phyloP scores from a whole-genome alignment of 2,113 vertebrate genomes.

The Pterocles gutturalis region DNA sequence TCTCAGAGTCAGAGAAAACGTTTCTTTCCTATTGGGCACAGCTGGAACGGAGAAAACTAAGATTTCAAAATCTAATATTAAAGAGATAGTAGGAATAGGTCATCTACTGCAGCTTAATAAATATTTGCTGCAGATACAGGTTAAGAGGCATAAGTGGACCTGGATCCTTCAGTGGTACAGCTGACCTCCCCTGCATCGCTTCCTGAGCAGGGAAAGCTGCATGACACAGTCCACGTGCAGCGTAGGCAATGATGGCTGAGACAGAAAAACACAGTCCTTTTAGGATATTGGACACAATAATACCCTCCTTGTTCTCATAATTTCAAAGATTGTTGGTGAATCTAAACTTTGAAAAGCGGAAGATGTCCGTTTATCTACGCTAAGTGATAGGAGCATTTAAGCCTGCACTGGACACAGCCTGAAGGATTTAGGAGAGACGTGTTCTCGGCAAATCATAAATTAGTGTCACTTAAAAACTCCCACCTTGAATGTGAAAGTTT shows the following conservation, averaged over 20 bases:
- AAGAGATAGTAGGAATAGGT: background rate
- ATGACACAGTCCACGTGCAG: rapidly evolving
- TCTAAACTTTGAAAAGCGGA: background rate
- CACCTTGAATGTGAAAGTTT: background rate
- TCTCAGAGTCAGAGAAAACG: background rate
- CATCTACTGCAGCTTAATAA: background rate
- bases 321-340: background rate
- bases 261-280: rapidly evolving
- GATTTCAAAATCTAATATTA: background rate
- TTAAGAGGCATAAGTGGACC: background rate
- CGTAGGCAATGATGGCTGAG: rapidly evolving
- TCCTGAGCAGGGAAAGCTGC: background rate
- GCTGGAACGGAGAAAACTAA: background rate
- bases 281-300: background rate
- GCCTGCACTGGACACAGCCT: background rate
- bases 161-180: background rate
- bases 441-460: background rate
- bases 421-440: background rate
- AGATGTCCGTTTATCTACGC: background rate
- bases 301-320: background rate
- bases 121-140: background rate
- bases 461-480: background rate
- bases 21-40: constrained; percentile 2
- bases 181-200: background rate
- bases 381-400: background rate